Percentiles rank a stretch among this genome's conserved stretches.
Evolutionary conservation across 2,888 invertebrate species (phyloP).

Genomic region (Junonia oenone): DNA sequence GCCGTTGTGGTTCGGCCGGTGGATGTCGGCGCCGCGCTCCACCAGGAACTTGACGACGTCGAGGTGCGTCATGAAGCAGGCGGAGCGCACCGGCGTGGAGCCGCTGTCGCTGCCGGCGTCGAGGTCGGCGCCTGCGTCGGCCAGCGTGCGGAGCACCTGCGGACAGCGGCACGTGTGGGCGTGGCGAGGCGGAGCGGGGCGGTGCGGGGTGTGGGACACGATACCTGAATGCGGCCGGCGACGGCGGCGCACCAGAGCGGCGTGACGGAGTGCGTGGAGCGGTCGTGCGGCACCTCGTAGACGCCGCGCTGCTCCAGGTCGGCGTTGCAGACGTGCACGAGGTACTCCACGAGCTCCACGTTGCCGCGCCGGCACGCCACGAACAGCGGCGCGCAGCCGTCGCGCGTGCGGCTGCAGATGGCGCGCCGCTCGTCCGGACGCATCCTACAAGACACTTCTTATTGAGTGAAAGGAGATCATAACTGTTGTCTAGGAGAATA

Average conservation of each 20-base stretch:
- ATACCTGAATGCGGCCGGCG: conserved; percentile 85
- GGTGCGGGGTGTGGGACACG: conserved; percentile 58
- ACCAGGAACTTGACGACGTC: conserved; percentile 88
- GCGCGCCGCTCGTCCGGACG: conserved; percentile 81
- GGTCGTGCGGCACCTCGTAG: conserved; percentile 89
- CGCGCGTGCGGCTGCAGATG: conserved; percentile 83
- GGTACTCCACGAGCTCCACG: conserved; percentile 90
- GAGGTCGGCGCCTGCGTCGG: conserved; percentile 89
- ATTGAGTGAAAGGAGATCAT: background rate
- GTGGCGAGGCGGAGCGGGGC: background rate
- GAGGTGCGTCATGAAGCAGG: conserved; percentile 94
- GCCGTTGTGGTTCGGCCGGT: conserved; percentile 92
- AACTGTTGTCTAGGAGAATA: too few relatives aligned
- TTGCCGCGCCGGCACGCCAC: conserved; percentile 88
- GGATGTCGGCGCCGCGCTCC: conserved; percentile 89
- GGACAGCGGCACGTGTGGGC: too few relatives aligned
- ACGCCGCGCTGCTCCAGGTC: conserved; percentile 92
- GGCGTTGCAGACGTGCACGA: conserved; percentile 89
- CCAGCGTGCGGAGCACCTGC: conserved; percentile 88
- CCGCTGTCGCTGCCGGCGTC: conserved; percentile 93
- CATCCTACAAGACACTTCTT: conserved; percentile 51
- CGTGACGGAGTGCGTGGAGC: conserved; percentile 87
- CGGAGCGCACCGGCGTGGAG: conserved; percentile 93
- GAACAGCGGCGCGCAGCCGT: conserved; percentile 91
- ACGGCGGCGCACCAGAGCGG: conserved; percentile 96